A percentile compares a stretch with the other conserved stretches of the same genome.
Conservation (phyloP, 2,113 vertebrate genomes). For the Bubo blakistoni region DNA sequence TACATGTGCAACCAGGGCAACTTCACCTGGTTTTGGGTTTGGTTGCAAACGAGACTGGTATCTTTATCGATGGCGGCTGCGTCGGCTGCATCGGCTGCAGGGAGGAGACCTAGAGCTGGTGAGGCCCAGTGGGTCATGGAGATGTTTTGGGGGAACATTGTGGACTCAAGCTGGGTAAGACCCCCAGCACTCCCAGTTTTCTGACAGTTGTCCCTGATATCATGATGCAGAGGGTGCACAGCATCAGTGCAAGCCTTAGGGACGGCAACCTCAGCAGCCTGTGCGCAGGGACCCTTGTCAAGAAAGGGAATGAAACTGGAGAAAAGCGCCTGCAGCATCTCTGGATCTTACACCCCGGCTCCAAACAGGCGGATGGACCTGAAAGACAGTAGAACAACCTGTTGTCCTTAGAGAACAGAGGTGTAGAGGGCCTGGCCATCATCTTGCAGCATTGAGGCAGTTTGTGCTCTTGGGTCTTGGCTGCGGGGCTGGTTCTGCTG, state of each 20-base stretch:
- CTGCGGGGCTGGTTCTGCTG: background rate
- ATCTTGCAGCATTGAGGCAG: background rate
- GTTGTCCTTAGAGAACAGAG: background rate
- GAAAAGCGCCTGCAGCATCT: background rate
- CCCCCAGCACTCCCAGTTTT: background rate
- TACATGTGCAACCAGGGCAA: accelerated
- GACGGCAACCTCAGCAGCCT: background rate
- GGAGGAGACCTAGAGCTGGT: background rate
- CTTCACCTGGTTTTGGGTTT: background rate
- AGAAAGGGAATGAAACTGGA: background rate
- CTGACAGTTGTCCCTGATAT: background rate
- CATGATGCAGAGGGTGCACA: accelerated
- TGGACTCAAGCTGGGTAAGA: background rate
- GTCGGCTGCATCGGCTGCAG: background rate
- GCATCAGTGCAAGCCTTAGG: background rate
- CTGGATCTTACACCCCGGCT: background rate
- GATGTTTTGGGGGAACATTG: background rate
- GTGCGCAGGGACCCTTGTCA: accelerated
- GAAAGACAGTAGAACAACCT: background rate
- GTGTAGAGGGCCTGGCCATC: background rate
- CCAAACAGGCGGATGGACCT: background rate
- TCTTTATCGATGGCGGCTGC: accelerated
- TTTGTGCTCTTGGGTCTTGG: background rate
- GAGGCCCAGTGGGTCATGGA: background rate
- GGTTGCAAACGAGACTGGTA: background rate